These are phyloP conservation scores for Ciconia stormi DNA, from an alignment of 2,113 vertebrate genomes.

Conservation along the genomic window DNA sequence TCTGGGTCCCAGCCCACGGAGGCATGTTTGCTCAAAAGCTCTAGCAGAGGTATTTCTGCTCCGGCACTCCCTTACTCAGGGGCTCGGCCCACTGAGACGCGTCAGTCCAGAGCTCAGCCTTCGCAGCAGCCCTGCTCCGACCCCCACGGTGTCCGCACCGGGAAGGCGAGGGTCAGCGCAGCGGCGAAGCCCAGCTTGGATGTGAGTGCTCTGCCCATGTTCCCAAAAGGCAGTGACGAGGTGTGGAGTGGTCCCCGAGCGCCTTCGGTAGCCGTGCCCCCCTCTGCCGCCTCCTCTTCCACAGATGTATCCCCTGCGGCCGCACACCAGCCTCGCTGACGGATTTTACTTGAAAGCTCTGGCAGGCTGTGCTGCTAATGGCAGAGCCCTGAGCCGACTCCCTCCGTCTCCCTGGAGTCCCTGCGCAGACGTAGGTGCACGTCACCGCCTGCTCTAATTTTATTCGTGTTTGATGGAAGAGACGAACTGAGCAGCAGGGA, in stretches of 20 bases:
- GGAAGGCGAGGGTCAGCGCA: neutral
- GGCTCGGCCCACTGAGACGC: neutral
- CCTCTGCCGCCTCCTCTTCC: neutral
- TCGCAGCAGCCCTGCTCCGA: neutral
- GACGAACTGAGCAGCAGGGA: slow-evolving; percentile 90
- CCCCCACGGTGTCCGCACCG: neutral
- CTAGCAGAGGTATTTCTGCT: neutral
- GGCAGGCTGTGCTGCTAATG: slow-evolving; percentile 66
- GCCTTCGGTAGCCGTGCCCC: neutral
- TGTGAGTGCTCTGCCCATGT: neutral
- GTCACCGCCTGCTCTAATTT: slow-evolving; percentile 95
- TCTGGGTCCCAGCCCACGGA: neutral
- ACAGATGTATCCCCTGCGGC: neutral
- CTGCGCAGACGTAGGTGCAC: slow-evolving; percentile 89
- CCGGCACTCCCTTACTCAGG: neutral
- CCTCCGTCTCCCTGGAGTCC: slow-evolving; percentile 84
- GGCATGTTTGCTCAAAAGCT: neutral
- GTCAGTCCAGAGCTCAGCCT: neutral
- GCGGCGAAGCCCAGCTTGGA: neutral
- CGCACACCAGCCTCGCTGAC: slow-evolving; percentile 32
- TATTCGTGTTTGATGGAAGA: slow-evolving; percentile 91
- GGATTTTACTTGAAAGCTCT: slow-evolving; percentile 69
- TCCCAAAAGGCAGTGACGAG: neutral
- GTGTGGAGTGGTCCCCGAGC: neutral
- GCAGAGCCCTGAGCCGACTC: slow-evolving; percentile 69